phyloP scores from a whole-genome alignment of 2,113 vertebrate species.

The Aviceda subcristata region DNA sequence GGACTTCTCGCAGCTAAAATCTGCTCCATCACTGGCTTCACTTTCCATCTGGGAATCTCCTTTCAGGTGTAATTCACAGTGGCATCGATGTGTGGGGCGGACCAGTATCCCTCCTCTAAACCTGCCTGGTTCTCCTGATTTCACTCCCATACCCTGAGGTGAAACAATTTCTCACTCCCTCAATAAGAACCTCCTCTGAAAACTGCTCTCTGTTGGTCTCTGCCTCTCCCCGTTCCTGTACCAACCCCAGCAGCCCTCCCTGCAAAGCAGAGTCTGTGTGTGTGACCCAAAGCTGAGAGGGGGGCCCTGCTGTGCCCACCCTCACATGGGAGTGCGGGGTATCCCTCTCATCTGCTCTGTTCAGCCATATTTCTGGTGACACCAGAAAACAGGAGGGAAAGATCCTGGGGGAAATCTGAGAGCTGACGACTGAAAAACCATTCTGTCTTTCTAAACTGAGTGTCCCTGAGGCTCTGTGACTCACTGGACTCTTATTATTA shows the following conservation, averaged over 20 bases:
- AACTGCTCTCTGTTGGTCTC: not conserved
- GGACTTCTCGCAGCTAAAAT: not conserved
- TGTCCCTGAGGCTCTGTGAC: not conserved
- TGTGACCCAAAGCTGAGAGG: not conserved
- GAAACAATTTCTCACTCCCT: not conserved
- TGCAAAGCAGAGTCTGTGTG: not conserved
- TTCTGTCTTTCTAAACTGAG: not conserved
- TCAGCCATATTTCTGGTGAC: not conserved
- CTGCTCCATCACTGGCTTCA: accelerated
- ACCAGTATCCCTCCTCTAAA: not conserved
- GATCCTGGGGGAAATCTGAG: not conserved
- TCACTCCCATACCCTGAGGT: not conserved
- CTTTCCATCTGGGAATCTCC: not conserved
- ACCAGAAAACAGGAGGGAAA: not conserved
- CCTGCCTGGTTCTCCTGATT: not conserved
- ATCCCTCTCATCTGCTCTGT: not conserved
- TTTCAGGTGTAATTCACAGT: not conserved
- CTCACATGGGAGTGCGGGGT: accelerated
- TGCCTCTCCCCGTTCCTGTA: not conserved
- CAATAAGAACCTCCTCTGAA: not conserved
- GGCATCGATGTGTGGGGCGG: not conserved
- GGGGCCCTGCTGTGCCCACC: too few species aligned
- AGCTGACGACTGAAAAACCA: not conserved
- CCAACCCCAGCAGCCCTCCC: not conserved
- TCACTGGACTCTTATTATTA: not conserved